A percentile compares a stretch with the other conserved stretches of the same genome.
Evolutionary conservation across 2,113 vertebrate species (phyloP).

Genomic region (Malurus alboscapulatus): DNA sequence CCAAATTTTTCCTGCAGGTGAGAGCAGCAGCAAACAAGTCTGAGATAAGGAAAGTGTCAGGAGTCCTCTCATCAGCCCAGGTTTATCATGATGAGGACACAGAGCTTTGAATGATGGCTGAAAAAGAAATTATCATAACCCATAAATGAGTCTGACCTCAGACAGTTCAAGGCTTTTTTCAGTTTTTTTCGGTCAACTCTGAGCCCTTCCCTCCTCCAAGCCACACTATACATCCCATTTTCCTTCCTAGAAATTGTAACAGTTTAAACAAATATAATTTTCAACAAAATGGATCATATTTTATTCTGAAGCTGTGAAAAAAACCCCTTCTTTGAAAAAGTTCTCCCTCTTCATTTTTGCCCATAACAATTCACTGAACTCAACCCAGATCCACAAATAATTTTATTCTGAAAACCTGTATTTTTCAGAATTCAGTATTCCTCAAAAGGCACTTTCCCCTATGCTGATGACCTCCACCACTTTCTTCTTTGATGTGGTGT

Average conservation of each 20-base stretch:
- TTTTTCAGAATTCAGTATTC: neutral
- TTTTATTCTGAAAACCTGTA: neutral
- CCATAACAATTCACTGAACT: neutral
- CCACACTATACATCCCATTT: neutral
- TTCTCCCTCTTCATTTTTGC: neutral
- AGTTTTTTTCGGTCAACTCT: neutral
- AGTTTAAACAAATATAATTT: neutral
- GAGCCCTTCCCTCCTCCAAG: neutral
- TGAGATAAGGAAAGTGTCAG: neutral
- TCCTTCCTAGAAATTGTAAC: neutral
- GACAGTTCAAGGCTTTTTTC: neutral
- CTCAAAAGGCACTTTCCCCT: neutral
- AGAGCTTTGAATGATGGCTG: neutral
- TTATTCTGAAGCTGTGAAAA: neutral
- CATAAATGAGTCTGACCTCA: neutral
- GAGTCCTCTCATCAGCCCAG: neutral
- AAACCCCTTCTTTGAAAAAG: neutral
- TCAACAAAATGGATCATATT: neutral
- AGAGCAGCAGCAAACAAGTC: neutral
- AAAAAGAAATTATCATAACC: neutral
- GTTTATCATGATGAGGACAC: neutral
- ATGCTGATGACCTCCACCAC: neutral
- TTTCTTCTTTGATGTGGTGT: slow-evolving; percentile 5
- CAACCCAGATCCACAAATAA: neutral
- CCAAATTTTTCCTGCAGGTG: neutral